Base-by-base conservation (phyloP, 1,140 invertebrate genomes). In the Goniozus legneri region DNA sequence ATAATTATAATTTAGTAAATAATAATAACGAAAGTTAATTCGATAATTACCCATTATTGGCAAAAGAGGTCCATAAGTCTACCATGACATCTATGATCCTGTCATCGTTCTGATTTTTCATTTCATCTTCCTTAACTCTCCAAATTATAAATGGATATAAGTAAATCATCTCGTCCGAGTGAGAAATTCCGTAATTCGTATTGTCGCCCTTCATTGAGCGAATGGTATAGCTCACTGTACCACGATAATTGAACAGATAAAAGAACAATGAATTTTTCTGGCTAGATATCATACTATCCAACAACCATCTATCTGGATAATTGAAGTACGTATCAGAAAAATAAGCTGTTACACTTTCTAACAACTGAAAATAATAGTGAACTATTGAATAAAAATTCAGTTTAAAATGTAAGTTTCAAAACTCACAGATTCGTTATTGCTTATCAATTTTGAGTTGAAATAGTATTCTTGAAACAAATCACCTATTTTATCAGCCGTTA, bases 151-250 rank as follows among this genome's bases (percentile, higher is more conserved):
- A n/a, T n/a, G n/a, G n/a, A 30, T 44, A 55, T 16, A 47, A 13
- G 35, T 55, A 55, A 32, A 51, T 47, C 22, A 55, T 30, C 8
- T 55, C 52, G 21, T 55, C 52, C 2, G 15, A 20, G 44, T 55
- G 52, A 19, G 30, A 15, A 4, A 50, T 41, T 30, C 52, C 52
- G 22, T 50, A 10, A 13, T 55, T 42, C 2, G 32, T 20, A 33
- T 51, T 48, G 15, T 32, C 27, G 2, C 39, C 34, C 12, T 50
- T 24, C 8, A 44, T 3, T 3, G 3, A 1, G 3, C 27, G 20
- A n/a, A n/a, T n/a, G 3, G 52, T 55, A 24, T 37, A 33, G 24
- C 52, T 55, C 15, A 33, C 40, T 2, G 44, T 47, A 21, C 52
- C 52, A 12, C 52, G 47, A 44, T 55, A 55, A 2, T 47, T 44